Conservation (phyloP, 2,797 vertebrate genomes). For the Allobates femoralis region DNA sequence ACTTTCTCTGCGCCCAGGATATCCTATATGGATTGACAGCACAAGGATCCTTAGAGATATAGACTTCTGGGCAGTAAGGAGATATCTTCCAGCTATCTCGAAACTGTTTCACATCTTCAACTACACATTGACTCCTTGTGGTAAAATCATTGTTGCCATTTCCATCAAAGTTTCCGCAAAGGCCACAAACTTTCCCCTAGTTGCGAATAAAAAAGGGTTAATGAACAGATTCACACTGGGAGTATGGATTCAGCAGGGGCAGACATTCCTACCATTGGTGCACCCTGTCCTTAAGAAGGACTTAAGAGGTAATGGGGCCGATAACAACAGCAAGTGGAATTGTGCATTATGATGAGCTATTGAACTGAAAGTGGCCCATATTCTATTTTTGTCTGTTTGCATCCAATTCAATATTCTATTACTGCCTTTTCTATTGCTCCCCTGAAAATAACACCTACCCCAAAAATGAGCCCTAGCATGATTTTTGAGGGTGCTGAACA, state of each 20-base stretch:
- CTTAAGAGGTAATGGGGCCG: too few relatives aligned
- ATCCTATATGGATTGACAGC: conserved; percentile 74
- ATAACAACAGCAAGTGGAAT: too few relatives aligned
- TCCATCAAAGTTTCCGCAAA: conserved; percentile 79
- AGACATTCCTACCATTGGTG: too few relatives aligned
- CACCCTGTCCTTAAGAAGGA: too few relatives aligned
- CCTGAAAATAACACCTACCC: too few relatives aligned
- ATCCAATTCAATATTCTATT: too few relatives aligned
- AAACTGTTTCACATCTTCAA: conserved; percentile 75
- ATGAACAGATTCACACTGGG: not conserved
- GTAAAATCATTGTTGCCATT: conserved; percentile 78
- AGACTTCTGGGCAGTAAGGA: conserved; percentile 73
- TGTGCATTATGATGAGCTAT: too few relatives aligned
- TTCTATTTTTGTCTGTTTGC: too few relatives aligned
- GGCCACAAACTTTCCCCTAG: conserved; percentile 76
- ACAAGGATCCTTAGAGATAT: conserved; percentile 72
- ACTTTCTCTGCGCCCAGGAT: conserved; percentile 80
- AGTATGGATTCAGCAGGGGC: not conserved
- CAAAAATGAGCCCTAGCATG: too few relatives aligned
- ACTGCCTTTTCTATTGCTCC: too few relatives aligned
- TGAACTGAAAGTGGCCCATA: too few relatives aligned
- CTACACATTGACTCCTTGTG: conserved; percentile 76
- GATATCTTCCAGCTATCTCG: conserved; percentile 82
- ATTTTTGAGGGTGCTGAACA: too few relatives aligned
- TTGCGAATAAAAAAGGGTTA: conserved; percentile 8